Evolutionary conservation across 2,797 vertebrate genomes (phyloP), one percentile per base, ranked within the genome.

Genomic region (Thalassophryne amazonica): DNA sequence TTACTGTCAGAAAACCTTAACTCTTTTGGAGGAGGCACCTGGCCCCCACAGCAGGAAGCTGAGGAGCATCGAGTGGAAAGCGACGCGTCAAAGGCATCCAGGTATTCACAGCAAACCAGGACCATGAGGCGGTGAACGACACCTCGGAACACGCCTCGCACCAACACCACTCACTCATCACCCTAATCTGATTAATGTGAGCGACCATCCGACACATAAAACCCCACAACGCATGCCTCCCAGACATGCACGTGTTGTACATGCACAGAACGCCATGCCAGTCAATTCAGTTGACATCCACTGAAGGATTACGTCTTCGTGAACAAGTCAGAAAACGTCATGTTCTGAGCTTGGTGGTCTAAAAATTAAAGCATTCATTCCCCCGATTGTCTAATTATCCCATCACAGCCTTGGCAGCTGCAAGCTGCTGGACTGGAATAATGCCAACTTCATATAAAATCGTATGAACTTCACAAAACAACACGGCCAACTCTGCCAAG

Each of bases 11-110:
- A 67, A 17, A 1, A 50, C 57, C 38, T 62, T 72, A 80, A 71
- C 51, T 74, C 74, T 69, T 62, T 68, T 63, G 68, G 40, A 63
- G 59, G 76, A 68, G 53, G 80, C 76, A 79, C 86, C 82, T 85
- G 80, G 71, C 73, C 62, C 68, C 73, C 73, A 71, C 74, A 80
- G 81, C 71, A 83, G 71, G 56, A 58, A 52, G 60, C 34, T 13
- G 60, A 15, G 42, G 47, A 68, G 35, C 28, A 38, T 17, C 17
- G 32, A 32, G 15, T 38, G 27, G 12, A 20, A 2, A 17, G 43
- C 28, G 39, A 46, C 38, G 49, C 48, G 76, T 70, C 30, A 75
- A 61, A 66, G 66, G 31, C 56, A 62, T 29, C 29, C 66, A 73
- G 61, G 46, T 47, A 38, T 17, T 24, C 42, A 20, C 38, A 37